Base-by-base conservation (phyloP, 2,888 invertebrate genomes). In the Lymantria dispar region DNA sequence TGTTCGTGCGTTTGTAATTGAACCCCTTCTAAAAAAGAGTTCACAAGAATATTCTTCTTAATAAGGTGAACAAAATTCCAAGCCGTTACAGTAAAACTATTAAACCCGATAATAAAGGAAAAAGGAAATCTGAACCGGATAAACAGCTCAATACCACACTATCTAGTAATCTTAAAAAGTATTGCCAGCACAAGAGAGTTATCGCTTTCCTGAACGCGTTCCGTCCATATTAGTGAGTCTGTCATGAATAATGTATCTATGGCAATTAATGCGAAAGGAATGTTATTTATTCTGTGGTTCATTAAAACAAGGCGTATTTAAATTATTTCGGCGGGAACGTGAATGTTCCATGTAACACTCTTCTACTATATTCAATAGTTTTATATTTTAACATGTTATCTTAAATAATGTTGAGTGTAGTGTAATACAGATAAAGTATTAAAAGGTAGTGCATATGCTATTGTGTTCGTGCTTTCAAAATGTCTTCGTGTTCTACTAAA, bases 191-290 rank as follows among this genome's bases (percentile, higher is more conserved):
- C 47, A 57, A 47, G 33, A 52, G 53, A 54, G 43, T 50, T 48
- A 52, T 53, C 47, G 52, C 41, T 64, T 55, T 62, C 60, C 65
- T 57, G 65, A 62, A 55, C 41, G 45, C 52, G 43, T 54, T 30
- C 15, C 54, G 40, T 46, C 53, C 54, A 52, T 57, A 49, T 43
- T n/a, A n/a, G 45, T 38, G 42, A 29, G 30, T 42, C 13, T 45
- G 47, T 13, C 40, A 64, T 64, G 62, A 64, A 64, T 64, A 57
- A 64, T 64, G 57, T 54, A 64, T 62, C 44, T 54, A 45, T 62
- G 53, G 50, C 62, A 62, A 62, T 64, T 64, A 64, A 50, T 48
- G 47, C 47, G 3, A 9, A 8, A 42, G 45, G 50, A 50, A 50
- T 50, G 50, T 14, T 39, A n/a, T 22, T 31, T 14, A 8, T 11